These are phyloP conservation scores for Glyphotaelius pellucidus DNA, from an alignment of 2,888 invertebrate species.

Conservation along the genomic window DNA sequence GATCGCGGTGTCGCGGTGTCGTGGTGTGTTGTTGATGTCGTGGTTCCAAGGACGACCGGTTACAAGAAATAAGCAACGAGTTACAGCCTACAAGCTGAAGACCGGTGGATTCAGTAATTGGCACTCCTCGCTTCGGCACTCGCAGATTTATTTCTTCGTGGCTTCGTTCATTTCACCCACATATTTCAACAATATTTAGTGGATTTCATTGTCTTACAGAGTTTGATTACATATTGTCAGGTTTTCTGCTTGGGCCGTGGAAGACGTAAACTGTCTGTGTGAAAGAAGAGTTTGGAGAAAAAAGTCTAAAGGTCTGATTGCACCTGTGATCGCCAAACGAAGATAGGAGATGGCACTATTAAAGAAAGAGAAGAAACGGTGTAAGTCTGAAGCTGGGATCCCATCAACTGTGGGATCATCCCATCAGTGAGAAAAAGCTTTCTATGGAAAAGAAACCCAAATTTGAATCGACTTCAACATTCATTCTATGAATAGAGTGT, in stretches of 20 bases:
- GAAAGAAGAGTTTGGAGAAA: too few relatives aligned
- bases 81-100: not conserved
- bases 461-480: too few relatives aligned
- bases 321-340: too few relatives aligned
- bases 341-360: too few relatives aligned
- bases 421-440: too few relatives aligned
- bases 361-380: too few relatives aligned
- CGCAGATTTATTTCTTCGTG: not conserved
- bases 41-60: conserved; percentile 42
- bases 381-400: too few relatives aligned
- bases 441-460: too few relatives aligned
- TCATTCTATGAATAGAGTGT: too few relatives aligned
- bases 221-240: not conserved
- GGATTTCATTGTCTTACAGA: not conserved
- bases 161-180: not conserved
- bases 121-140: not conserved
- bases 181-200: not conserved
- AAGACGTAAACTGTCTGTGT: too few relatives aligned
- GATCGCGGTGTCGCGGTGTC: not conserved
- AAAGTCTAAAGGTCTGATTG: too few relatives aligned
- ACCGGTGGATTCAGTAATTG: conserved; percentile 30
- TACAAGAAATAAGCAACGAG: not conserved
- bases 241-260: not conserved
- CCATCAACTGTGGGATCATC: too few relatives aligned
- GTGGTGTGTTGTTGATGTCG: conserved; percentile 4